Conservation (phyloP, 2,797 vertebrate species). For the Pipistrellus kuhlii region DNA sequence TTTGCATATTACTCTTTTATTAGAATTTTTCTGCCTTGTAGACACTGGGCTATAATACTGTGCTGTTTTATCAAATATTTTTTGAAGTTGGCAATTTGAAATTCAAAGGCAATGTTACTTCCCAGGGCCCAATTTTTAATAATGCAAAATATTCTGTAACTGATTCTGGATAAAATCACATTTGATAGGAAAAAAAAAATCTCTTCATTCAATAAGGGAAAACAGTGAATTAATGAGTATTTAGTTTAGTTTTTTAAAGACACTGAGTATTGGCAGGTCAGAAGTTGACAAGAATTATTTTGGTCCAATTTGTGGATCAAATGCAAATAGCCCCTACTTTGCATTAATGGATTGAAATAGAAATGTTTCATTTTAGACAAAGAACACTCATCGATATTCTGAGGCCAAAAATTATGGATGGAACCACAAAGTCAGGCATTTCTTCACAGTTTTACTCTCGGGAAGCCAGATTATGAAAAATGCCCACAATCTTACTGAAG, state of each 20-base stretch:
- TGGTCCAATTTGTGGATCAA: constrained; percentile 87
- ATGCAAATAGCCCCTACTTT: constrained; percentile 80
- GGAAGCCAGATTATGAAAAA: constrained; percentile 85
- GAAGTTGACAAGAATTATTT: constrained; percentile 86
- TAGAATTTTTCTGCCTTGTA: background rate
- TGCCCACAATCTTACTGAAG: constrained; percentile 83
- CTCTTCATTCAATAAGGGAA: constrained; percentile 65
- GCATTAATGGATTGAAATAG: constrained; percentile 84
- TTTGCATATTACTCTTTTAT: too few relatives aligned
- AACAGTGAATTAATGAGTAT: constrained; percentile 74
- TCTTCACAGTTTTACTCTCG: constrained; percentile 85
- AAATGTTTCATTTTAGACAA: constrained; percentile 88
- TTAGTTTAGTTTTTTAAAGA: constrained; percentile 63
- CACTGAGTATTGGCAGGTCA: constrained; percentile 82
- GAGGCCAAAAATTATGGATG: constrained; percentile 86
- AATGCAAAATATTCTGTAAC: constrained; percentile 61
- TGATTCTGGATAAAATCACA: constrained; percentile 59
- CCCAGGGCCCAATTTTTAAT: constrained; percentile 60
- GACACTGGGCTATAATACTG: background rate
- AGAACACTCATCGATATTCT: constrained; percentile 86
- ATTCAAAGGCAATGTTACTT: constrained; percentile 65
- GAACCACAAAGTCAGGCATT: constrained; percentile 85
- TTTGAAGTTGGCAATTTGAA: constrained; percentile 65
- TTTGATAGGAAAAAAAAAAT: constrained; percentile 66
- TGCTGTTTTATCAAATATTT: constrained; percentile 26